These are phyloP conservation scores for Vanessa tameamea DNA, from an alignment of 1,140 invertebrate species.

Conservation along the genomic window DNA sequence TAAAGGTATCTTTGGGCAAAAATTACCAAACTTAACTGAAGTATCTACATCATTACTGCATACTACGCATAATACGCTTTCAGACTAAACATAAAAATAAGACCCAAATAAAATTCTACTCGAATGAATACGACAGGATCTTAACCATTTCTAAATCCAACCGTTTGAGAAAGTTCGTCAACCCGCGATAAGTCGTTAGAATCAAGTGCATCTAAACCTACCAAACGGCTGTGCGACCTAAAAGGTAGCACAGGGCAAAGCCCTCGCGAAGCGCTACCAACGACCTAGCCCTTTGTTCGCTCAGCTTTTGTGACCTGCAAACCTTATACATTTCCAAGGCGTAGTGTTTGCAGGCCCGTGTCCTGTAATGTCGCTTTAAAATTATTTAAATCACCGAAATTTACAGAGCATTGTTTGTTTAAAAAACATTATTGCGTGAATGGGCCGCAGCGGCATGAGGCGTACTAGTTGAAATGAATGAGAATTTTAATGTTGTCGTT, in stretches of 20 bases:
- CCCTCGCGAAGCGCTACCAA: slow-evolving; percentile 11
- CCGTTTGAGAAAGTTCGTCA: slow-evolving; percentile 1
- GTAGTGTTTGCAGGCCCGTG: slow-evolving; percentile 8
- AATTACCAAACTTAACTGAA: no score
- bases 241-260: slow-evolving; percentile 18
- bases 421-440: slow-evolving; percentile 10
- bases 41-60: no score
- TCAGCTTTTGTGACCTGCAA: slow-evolving; percentile 22
- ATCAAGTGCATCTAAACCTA: background rate
- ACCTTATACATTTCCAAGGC: background rate
- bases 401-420: background rate
- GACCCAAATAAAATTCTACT: background rate
- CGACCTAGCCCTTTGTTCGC: slow-evolving; percentile 16
- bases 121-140: background rate
- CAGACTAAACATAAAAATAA: no score
- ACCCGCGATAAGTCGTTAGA: slow-evolving; percentile 2
- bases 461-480: background rate
- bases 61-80: no score
- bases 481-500: background rate
- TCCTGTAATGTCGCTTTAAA: background rate
- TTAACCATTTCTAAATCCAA: background rate
- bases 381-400: slow-evolving; percentile 8
- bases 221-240: background rate
- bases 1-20: no score
- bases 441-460: background rate